Evolutionary conservation across 2,888 invertebrate species (phyloP), one percentile per base, ranked within the genome.

Genomic region (Morpho helenor): DNA sequence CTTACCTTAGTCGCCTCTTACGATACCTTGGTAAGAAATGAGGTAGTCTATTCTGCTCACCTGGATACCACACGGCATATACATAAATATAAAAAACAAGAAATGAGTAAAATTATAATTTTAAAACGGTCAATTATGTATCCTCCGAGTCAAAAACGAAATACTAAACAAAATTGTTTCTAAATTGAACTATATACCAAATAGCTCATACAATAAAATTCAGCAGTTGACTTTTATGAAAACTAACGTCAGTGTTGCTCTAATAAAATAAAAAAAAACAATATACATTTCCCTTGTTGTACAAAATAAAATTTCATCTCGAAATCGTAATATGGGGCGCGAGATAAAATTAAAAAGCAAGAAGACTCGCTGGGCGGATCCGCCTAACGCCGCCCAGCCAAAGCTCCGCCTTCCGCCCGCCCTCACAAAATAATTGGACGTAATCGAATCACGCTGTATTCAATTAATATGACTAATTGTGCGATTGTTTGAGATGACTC

Each of bases 391-490:
- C 78, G 76, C 80, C 86, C 85, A 63, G 80, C 77, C 79, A 73
- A 67, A 54, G 63, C 76, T 64, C 85, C 85, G 86, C 86, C 87
- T 81, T 80, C 73, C 66, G 66, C 65, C 63, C 68, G 85, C 87
- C 87, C 77, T 78, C 72, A 55, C 66, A 66, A 66, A 70, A 80
- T 87, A 87, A 87, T 87, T 84, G 84, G 79, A 71, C 72, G 75
- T 87, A 87, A 88, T 87, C 82, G 77, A 86, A 87, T 87, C 80
- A 82, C 75, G 72, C 73, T 61, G 73, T 78, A 87, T 87, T 87
- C 79, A 85, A 86, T 88, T 87, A 87, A 73, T 65, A 65, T 67
- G 67, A 64, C 64, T 75, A 84, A 87, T 87, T 75, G 84, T 67
- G 72, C 79, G 66, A 81, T 87, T 87, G 87, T 87, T 71, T 48